Percentiles rank a stretch among this genome's conserved stretches.
phyloP scores from a whole-genome alignment of 1,140 invertebrate species.

The Ooceraea biroi region DNA sequence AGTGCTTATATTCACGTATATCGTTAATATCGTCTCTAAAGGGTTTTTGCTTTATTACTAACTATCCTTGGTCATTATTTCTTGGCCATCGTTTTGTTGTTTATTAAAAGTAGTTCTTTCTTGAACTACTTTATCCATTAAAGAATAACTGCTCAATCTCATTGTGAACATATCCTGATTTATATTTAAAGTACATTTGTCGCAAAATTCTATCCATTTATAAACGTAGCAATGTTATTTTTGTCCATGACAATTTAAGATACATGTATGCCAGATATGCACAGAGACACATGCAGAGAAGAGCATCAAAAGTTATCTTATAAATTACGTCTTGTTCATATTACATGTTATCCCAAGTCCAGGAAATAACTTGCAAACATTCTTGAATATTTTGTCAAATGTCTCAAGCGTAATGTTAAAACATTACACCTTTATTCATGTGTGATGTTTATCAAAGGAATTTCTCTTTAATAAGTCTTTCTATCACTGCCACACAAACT shows the following conservation, averaged over 20 bases:
- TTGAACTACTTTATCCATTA: slow-evolving; percentile 82
- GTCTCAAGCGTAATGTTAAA: slow-evolving; percentile 41
- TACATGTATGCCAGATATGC: slow-evolving; percentile 25
- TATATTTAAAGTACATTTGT: slow-evolving; percentile 80
- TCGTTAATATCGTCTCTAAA: slow-evolving; percentile 43
- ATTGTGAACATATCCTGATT: slow-evolving; percentile 80
- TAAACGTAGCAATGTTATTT: slow-evolving; percentile 71
- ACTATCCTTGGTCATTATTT: slow-evolving; percentile 76
- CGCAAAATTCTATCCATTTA: slow-evolving; percentile 83
- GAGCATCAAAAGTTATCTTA: slow-evolving; percentile 31
- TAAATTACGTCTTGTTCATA: slow-evolving; percentile 1
- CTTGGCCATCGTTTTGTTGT: slow-evolving; percentile 69
- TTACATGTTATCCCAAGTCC: slow-evolving; percentile 82
- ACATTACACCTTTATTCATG: slow-evolving; percentile 34
- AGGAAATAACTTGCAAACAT: slow-evolving; percentile 83
- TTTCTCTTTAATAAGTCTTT: neutral
- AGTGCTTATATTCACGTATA: slow-evolving; percentile 36
- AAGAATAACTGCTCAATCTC: slow-evolving; percentile 82
- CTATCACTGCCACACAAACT: slow-evolving; percentile 28
- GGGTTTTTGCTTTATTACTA: slow-evolving; percentile 65
- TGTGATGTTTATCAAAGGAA: neutral
- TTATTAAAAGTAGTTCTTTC: slow-evolving; percentile 73
- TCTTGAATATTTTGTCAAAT: slow-evolving; percentile 66
- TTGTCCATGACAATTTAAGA: slow-evolving; percentile 58
- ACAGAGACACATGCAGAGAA: slow-evolving; percentile 6